These are phyloP conservation scores for Auanema freiburgensis DNA, from an alignment of 2,888 invertebrate genomes.

Conservation along the genomic window DNA sequence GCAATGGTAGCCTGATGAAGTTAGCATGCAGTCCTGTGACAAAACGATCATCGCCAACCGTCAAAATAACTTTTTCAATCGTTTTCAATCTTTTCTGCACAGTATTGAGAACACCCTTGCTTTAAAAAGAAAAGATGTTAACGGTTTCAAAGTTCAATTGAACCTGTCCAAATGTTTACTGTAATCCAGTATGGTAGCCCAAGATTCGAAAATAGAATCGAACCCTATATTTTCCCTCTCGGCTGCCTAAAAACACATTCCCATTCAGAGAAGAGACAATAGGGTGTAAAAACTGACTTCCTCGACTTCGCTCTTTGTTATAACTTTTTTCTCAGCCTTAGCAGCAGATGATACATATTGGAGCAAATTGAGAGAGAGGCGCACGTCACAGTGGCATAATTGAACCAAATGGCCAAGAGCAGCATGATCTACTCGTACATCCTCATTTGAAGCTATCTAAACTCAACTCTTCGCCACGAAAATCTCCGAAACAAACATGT, in stretches of 20 bases:
- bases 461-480: conserved; percentile 8
- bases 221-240: conserved; percentile 28
- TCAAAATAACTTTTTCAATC: conserved; percentile 28
- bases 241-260: conserved; percentile 20
- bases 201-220: conserved; percentile 42
- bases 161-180: conserved; percentile 37
- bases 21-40: conserved; percentile 45
- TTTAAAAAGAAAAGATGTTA: conserved; percentile 8
- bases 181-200: conserved; percentile 41
- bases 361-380: conserved; percentile 86
- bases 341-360: conserved; percentile 68
- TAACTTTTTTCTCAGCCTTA: not conserved
- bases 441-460: conserved; percentile 70
- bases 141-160: too few relatives aligned
- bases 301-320: conserved; percentile 15
- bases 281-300: conserved; percentile 9
- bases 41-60: conserved; percentile 39
- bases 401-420: conserved; percentile 79
- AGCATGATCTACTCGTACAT: conserved; percentile 73
- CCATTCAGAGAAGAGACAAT: not conserved
- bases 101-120: conserved; percentile 26
- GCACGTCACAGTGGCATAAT: conserved; percentile 84
- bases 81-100: conserved; percentile 18
- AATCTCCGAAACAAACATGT: conserved; percentile 15
- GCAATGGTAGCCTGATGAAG: conserved; percentile 32